These are phyloP conservation scores for Toxotes lorentzi DNA, from an alignment of 2,797 vertebrate species.

Conservation along the genomic window DNA sequence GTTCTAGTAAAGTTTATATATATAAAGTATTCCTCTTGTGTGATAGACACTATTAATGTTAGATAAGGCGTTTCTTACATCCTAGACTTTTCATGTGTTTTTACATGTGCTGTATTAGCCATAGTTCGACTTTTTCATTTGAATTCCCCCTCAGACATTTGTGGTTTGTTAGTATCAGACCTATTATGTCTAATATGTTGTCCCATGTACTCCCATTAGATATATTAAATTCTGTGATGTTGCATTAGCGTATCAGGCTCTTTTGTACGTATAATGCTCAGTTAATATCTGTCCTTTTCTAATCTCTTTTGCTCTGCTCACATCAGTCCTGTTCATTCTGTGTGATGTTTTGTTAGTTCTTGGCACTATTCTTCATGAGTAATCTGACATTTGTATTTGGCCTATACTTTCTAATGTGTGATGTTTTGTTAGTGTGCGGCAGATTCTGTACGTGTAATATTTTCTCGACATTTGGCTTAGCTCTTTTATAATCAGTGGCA, in stretches of 20 bases:
- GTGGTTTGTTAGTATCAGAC: slow-evolving; percentile 22
- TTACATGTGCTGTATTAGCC: slow-evolving; percentile 29
- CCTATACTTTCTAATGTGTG: slow-evolving; percentile 32
- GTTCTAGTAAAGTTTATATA: neutral
- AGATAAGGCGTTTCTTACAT: neutral
- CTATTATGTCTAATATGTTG: slow-evolving; percentile 36
- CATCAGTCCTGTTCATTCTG: slow-evolving; percentile 17
- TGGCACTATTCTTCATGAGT: slow-evolving; percentile 38
- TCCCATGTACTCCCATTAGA: slow-evolving; percentile 51
- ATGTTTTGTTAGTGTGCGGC: slow-evolving; percentile 36
- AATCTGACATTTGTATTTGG: slow-evolving; percentile 41
- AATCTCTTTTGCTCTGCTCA: slow-evolving; percentile 19
- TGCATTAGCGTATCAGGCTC: slow-evolving; percentile 16
- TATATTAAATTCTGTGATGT: slow-evolving; percentile 39
- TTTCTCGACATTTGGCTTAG: slow-evolving; percentile 51
- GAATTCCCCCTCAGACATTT: slow-evolving; percentile 17
- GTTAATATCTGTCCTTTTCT: slow-evolving; percentile 20
- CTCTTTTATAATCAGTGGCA: slow-evolving; percentile 59
- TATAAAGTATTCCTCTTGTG: neutral
- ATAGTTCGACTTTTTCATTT: slow-evolving; percentile 31
- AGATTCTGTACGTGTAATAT: slow-evolving; percentile 23
- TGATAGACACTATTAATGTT: neutral
- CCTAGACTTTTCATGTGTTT: slow-evolving; percentile 11
- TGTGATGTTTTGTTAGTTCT: slow-evolving; percentile 38
- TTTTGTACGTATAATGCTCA: slow-evolving; percentile 25